These are phyloP conservation scores for Watsonalla cultraria DNA, from an alignment of 2,888 invertebrate species.

Conservation along the genomic window DNA sequence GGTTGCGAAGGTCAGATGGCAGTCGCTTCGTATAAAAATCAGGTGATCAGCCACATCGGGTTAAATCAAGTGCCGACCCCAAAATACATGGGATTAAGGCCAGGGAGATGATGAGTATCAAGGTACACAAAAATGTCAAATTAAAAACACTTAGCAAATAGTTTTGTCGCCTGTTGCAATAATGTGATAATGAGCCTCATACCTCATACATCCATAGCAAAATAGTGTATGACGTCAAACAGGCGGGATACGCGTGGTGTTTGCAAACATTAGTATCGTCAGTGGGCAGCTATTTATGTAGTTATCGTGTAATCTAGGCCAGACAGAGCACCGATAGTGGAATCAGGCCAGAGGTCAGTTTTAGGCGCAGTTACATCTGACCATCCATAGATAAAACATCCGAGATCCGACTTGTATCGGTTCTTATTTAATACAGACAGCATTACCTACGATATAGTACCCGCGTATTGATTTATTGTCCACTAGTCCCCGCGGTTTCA, in stretches of 20 bases:
- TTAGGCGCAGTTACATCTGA: conserved; percentile 53
- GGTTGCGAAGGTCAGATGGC: too few species aligned
- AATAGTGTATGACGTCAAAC: conserved; percentile 20
- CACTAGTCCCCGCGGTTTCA: too few species aligned
- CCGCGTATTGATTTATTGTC: too few species aligned
- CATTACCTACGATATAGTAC: conserved; percentile 4
- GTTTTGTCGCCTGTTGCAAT: too few species aligned
- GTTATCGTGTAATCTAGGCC: conserved; percentile 53
- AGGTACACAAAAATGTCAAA: too few species aligned
- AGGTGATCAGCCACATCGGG: too few species aligned
- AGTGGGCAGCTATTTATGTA: conserved; percentile 29
- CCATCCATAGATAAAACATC: conserved; percentile 21
- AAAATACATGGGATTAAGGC: too few species aligned
- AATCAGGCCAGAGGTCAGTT: conserved; percentile 58
- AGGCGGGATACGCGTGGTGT: conserved; percentile 20
- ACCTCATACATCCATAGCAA: neutral
- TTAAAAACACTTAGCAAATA: too few species aligned
- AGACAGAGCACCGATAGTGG: conserved; percentile 47
- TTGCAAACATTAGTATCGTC: conserved; percentile 22
- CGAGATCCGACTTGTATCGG: conserved; percentile 20
- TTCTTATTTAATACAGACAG: conserved; percentile 11
- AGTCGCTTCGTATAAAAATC: too few species aligned
- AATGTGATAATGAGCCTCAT: too few species aligned
- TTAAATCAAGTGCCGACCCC: too few species aligned
- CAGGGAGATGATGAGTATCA: too few species aligned